Evolutionary conservation across 2,113 vertebrate genomes (phyloP), one percentile per base, ranked within the genome.

Genomic region (Vanacampus margaritifer): DNA sequence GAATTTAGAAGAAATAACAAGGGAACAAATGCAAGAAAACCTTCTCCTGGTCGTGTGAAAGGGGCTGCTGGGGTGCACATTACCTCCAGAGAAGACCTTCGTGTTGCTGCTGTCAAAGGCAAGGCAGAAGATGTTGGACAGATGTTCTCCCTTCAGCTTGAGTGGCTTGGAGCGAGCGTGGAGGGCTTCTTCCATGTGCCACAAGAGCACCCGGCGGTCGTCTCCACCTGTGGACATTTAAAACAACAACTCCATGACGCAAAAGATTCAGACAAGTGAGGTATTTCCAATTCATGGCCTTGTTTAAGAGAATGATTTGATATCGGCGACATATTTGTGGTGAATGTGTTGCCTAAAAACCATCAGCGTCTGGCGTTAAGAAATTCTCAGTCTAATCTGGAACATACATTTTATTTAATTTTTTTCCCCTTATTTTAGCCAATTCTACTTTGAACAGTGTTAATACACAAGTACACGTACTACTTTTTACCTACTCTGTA

Each of bases 41-140:
- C 10, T 57, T 10, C 10, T 13, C 3, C 0, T 4, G 10, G 26
- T 9, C 12, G 24, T 36, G 8, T 36, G 35, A 35, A 59, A 60
- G 46, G 46, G 5, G 10, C 50, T 1, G 7, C 24, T 28, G 63
- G 50, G 39, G 1, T 19, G 51, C n/a, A 1, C 60, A 89, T 92
- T 86, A 99, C 97, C 96, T 79, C 96, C 97, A 80, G 97, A 99
- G 85, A 98, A 99, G 43, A 99, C 94, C 76, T 92, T 95, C 0
- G 89, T 95, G 88, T 99, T 99, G 61, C 94, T 94, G 80, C 96
- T 98, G 91, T 98, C 96, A 78, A 99, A 99, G 72, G 97, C 96
- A 9, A 99, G 89, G 74, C 97, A 99, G 89, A 99, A 99, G 84
- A 99, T 99, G 80, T 99, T 99, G 36, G 97, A 99, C 76, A 97